phyloP scores from a whole-genome alignment of 37 sponge, comb jelly and placozoan genomes.

The Bolinopsis microptera region DNA sequence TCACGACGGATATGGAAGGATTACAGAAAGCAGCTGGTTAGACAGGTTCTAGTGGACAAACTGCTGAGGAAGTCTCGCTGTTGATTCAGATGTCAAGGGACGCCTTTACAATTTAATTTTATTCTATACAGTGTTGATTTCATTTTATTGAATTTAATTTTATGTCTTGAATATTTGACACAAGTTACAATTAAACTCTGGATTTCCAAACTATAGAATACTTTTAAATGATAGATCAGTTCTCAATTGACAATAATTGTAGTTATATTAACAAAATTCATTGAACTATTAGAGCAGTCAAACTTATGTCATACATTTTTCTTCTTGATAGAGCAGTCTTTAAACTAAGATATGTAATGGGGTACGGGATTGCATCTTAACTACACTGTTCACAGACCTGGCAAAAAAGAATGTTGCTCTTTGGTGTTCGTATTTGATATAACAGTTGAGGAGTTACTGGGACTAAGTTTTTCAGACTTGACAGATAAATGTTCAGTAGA shows the following conservation, averaged over 20 bases:
- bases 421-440: neutral
- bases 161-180: too few relatives aligned
- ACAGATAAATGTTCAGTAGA: neutral
- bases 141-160: too few relatives aligned
- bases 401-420: neutral
- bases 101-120: neutral
- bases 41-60: constrained; percentile 33
- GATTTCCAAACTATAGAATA: too few relatives aligned
- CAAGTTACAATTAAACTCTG: too few relatives aligned
- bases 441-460: neutral
- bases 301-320: too few relatives aligned
- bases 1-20: constrained; percentile 30
- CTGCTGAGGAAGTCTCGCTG: constrained; percentile 4
- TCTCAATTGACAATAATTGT: too few relatives aligned
- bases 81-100: neutral
- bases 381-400: neutral
- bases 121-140: neutral
- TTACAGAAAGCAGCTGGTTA: constrained; percentile 41
- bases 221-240: too few relatives aligned
- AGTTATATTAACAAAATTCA: too few relatives aligned
- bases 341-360: too few relatives aligned
- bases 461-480: neutral
- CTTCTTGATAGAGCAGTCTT: too few relatives aligned
- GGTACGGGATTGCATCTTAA: too few relatives aligned
- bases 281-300: too few relatives aligned